phyloP scores from a whole-genome alignment of 2,113 vertebrate genomes.

The Neolamprologus variostigma region DNA sequence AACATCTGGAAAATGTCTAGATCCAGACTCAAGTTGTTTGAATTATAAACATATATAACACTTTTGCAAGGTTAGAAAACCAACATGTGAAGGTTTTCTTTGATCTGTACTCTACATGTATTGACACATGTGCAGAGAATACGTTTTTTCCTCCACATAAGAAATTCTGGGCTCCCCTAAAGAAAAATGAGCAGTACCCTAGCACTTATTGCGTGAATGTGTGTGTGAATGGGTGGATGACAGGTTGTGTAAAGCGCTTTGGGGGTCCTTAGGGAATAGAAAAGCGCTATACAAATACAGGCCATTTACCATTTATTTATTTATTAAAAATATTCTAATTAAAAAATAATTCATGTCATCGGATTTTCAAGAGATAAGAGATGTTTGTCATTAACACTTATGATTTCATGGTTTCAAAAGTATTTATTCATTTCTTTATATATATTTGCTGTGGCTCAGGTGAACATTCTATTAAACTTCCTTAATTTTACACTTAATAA shows the following conservation, averaged over 20 bases:
- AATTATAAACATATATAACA: neutral
- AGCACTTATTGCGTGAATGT: fast-evolving
- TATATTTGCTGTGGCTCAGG: neutral
- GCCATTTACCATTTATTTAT: too few species aligned
- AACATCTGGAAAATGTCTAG: neutral
- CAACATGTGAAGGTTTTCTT: neutral
- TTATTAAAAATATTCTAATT: neutral
- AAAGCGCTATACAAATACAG: too few species aligned
- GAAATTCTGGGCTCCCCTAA: neutral
- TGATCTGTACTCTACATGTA: neutral
- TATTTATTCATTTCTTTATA: fast-evolving
- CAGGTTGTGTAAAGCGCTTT: too few species aligned
- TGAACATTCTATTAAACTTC: neutral
- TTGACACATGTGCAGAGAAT: neutral
- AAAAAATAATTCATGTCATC: neutral
- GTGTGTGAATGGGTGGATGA: too few species aligned
- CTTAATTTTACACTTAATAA: neutral
- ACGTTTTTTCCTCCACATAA: neutral
- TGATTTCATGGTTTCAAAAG: neutral
- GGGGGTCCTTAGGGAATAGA: too few species aligned
- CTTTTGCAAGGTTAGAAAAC: neutral
- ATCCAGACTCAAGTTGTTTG: neutral
- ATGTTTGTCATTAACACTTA: fast-evolving
- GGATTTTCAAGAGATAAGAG: neutral
- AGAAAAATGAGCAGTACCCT: neutral